Evolutionary conservation across 1,140 invertebrate genomes (phyloP), one percentile per base, ranked within the genome.

Genomic region (Diabrotica virgifera): DNA sequence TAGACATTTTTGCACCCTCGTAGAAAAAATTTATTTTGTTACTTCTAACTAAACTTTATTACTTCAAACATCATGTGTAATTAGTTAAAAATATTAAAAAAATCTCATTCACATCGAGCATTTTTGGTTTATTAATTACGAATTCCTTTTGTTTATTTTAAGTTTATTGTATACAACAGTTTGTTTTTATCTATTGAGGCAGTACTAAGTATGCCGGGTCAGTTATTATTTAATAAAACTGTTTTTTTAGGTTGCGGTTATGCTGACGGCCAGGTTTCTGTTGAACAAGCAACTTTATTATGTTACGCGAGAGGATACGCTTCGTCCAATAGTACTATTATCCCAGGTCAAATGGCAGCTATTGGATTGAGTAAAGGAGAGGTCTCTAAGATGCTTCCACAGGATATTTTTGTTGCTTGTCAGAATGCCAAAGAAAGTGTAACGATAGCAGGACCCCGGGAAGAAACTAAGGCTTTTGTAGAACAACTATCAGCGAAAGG

Each of bases 261-360:
- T 82, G 91, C 90, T 52, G 93, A 95, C 80, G 91, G 90, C 0
- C 88, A 87, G 53, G 83, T 95, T 61, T 93, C 91, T 5, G 84
- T 86, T 1, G 89, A 94, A 77, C 87, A 96, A 81, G 90, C 90
- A 75, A 85, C 95, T 52, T 74, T 94, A 6, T 83, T 90, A 14
- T 88, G 92, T 11, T 96, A 94, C 78, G 93, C 88, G 71, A 82
- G 94, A 79, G 96, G 95, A 4, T 78, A 87, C 46, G 93, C 90
- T 14, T 91, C 93, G 46, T 79, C 89, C 40, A 90, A 95, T 68
- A 86, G 89, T 0, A 82, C 89, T n/a, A 82, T 93, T 69, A 84
- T 89, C 36, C 80, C 77, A 12, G 93, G 93, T 8, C 88, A 87
- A 2, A 96, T 96, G 94, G 92, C 91, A 40, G 90, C 90, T 35